Evolutionary conservation across 2,113 vertebrate species (phyloP), one percentile per base, ranked within the genome.

Genomic region (Paradoxurus hermaphroditus): DNA sequence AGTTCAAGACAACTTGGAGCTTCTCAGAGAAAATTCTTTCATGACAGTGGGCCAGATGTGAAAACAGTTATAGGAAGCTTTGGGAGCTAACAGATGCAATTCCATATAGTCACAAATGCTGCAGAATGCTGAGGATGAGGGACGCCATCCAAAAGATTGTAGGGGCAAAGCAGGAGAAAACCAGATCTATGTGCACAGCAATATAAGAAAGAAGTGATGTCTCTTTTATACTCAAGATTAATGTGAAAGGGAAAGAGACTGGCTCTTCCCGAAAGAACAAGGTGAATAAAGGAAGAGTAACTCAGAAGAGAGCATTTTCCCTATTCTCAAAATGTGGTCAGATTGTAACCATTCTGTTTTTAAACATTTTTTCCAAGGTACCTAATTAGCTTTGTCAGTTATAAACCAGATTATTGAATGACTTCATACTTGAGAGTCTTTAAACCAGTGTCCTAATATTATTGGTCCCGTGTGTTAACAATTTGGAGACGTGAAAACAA

Each of bases 331-430:
- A 98, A 98, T 98, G 53, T 25, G 25, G 96, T 98, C 75, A 98
- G 94, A 95, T 41, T 98, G 97, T 77, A 97, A 97, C 77, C 93
- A 95, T 94, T 97, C 98, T 98, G 90, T 87, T 98, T 98, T 97
- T 91, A 90, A 96, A 96, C 96, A 91, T 95, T 97, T 53, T 98
- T 98, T 12, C 98, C 93, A 93, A 97, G 94, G 93, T 98, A 98
- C 96, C 96, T 98, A 98, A 98, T 99, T 98, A 98, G 97, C 97
- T 98, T 98, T 99, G 98, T 98, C 97, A 98, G 92, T 98, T 97
- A 7, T 97, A 98, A 98, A 98, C 77, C 95, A 98, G 97, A 98
- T 98, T 98, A 98, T 96, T 97, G 98, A 98, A 92, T 85, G 96
- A 84, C 96, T 98, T 98, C 97, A 97, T 98, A 97, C 98, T 98